Conservation (phyloP, 1,140 invertebrate species). For the Leptonema lineaticorne region DNA sequence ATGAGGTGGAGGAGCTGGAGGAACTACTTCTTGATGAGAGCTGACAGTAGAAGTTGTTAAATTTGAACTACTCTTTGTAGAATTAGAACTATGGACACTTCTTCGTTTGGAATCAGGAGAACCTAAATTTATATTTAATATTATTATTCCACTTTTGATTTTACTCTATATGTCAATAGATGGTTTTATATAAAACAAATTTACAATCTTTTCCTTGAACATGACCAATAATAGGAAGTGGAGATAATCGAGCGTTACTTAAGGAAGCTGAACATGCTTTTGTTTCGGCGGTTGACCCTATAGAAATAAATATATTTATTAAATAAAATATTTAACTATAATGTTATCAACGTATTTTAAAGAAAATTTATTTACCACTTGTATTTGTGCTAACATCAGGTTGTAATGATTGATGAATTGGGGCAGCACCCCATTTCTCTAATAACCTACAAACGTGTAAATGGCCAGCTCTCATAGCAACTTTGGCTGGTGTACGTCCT, state of each 20-base stretch:
- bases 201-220: conserved; percentile 44
- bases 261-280: conserved; percentile 56
- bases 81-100: conserved; percentile 56
- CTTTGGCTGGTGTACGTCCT: conserved; percentile 59
- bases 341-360: neutral
- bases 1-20: conserved; percentile 36
- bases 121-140: too few relatives aligned
- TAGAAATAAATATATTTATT: conserved; percentile 18
- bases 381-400: conserved; percentile 33
- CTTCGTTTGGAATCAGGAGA: conserved; percentile 55
- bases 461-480: conserved; percentile 59
- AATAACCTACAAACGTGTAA: conserved; percentile 54
- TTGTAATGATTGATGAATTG: conserved; percentile 26
- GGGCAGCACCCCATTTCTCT: conserved; percentile 51
- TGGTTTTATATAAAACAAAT: conserved; percentile 53
- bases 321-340: neutral
- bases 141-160: too few relatives aligned
- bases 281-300: conserved; percentile 66
- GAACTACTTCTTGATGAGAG: conserved; percentile 46
- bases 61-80: conserved; percentile 55
- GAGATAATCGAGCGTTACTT: conserved; percentile 47
- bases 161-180: too few relatives aligned
- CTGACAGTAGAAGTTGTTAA: conserved; percentile 50
- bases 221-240: conserved; percentile 58
- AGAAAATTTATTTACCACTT: conserved; percentile 24